These are phyloP conservation scores for Drosophila aff. DNA, from an alignment of 1,140 invertebrate genomes.

Conservation along the genomic window DNA sequence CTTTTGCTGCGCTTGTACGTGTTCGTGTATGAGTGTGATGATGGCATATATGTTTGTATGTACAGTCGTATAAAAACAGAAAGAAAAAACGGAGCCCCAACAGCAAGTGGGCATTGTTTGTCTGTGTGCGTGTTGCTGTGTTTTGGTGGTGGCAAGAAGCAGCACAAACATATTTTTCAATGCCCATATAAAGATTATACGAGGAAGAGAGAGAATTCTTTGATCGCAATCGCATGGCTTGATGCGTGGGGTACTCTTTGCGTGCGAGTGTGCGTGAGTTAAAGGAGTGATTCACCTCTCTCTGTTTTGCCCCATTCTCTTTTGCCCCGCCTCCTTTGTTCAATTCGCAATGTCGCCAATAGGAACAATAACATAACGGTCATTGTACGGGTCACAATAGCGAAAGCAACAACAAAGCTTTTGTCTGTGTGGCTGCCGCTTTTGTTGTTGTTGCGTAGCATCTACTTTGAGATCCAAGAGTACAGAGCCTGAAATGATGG, in stretches of 20 bases:
- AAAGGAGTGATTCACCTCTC: constrained; percentile 56
- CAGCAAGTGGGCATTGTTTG: constrained; percentile 77
- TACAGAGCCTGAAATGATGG: constrained; percentile 13
- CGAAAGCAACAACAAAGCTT: constrained; percentile 37
- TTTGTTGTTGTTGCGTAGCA: constrained; percentile 3
- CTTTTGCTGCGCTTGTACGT: constrained; percentile 37
- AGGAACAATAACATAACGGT: constrained; percentile 68
- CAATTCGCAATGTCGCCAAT: constrained; percentile 51
- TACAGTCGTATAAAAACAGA: constrained; percentile 77
- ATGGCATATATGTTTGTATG: constrained; percentile 48
- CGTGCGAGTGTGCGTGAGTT: constrained; percentile 33
- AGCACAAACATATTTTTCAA: constrained; percentile 76
- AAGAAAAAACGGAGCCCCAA: constrained; percentile 57
- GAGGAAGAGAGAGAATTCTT: constrained; percentile 65
- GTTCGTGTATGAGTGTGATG: constrained; percentile 6
- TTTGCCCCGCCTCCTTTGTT: constrained; percentile 55
- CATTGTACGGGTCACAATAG: constrained; percentile 52
- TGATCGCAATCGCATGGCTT: constrained; percentile 61
- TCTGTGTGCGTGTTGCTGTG: constrained; percentile 44
- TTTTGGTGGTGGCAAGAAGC: constrained; percentile 77
- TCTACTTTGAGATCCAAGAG: constrained; percentile 37
- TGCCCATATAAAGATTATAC: constrained; percentile 76
- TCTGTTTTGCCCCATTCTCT: constrained; percentile 22
- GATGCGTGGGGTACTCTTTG: constrained; percentile 22
- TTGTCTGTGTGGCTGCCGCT: constrained; percentile 14